These are phyloP conservation scores for Lycocerus yunnanus DNA, from an alignment of 2,888 invertebrate genomes.

Conservation along the genomic window DNA sequence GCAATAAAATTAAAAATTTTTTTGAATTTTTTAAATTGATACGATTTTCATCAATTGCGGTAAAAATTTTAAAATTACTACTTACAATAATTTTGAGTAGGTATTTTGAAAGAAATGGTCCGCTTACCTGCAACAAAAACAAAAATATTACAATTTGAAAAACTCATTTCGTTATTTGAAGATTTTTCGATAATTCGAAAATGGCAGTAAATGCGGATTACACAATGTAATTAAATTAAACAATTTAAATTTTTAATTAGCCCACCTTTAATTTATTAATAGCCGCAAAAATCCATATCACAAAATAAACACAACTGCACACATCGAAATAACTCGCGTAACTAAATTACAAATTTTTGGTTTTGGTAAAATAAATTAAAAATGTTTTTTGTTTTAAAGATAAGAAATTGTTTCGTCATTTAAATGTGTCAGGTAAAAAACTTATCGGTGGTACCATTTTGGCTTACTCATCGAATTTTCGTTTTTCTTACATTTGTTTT, in stretches of 20 bases:
- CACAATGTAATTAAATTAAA: background rate
- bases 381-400: background rate
- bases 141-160: background rate
- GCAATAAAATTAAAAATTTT: background rate
- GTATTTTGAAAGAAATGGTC: background rate
- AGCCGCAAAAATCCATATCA: background rate
- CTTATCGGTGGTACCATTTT: background rate
- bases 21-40: background rate
- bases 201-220: background rate
- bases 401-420: background rate
- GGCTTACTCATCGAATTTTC: background rate
- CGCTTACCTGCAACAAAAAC: background rate
- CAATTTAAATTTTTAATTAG: background rate
- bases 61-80: background rate
- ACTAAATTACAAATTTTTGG: background rate
- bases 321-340: background rate
- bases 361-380: background rate
- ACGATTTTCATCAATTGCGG: background rate
- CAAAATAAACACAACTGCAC: background rate
- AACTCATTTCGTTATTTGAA: background rate
- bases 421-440: background rate
- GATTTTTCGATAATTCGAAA: background rate
- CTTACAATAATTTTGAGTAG: background rate
- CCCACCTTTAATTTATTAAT: background rate
- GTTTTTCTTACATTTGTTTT: no score